Conservation (phyloP, 2,888 invertebrate species). For the Chironomus tentans region DNA sequence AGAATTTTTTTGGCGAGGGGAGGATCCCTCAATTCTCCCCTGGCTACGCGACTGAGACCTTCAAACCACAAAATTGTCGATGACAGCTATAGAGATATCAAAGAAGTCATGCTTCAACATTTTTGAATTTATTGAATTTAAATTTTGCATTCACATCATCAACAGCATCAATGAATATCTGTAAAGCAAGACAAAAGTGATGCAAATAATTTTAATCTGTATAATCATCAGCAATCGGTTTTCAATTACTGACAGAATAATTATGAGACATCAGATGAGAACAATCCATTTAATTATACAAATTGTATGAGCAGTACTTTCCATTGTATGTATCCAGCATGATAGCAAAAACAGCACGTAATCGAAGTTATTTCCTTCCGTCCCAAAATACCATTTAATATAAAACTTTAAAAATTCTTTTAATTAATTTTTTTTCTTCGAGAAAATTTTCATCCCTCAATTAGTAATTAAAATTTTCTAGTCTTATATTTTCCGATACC, state of each 20-base stretch:
- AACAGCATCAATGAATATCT: not conserved
- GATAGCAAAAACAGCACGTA: no score
- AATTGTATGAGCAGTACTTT: not conserved
- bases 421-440: not conserved
- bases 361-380: no score
- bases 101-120: no score
- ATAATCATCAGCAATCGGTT: not conserved
- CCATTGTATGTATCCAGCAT: not conserved
- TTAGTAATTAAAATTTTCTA: not conserved
- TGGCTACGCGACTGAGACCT: no score
- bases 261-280: slow-evolving; percentile 9
- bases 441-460: not conserved
- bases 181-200: not conserved
- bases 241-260: slow-evolving; percentile 13
- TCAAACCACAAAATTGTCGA: no score
- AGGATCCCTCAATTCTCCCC: no score
- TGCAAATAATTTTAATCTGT: slow-evolving; percentile 1
- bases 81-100: no score
- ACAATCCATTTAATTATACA: slow-evolving; percentile 10
- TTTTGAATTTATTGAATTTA: no score
- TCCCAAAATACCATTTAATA: no score
- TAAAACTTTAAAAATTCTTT: not conserved
- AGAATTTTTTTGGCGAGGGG: no score
- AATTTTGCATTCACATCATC: not conserved
- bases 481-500: not conserved